These are phyloP conservation scores for Tetropium fuscum DNA, from an alignment of 2,888 invertebrate genomes.

Conservation along the genomic window DNA sequence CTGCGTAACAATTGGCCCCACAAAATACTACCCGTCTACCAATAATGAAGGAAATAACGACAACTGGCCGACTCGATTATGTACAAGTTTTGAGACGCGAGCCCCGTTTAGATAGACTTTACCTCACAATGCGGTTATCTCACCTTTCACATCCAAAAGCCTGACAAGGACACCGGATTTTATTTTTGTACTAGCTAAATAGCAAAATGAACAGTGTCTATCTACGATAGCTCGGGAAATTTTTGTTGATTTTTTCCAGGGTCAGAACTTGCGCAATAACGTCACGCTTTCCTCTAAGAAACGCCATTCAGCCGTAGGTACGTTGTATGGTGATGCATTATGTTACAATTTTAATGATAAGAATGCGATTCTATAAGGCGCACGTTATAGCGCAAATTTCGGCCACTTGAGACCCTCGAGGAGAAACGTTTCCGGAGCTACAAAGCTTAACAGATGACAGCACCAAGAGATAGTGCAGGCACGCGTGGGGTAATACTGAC, in stretches of 20 bases:
- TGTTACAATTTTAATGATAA: no score
- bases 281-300: no score
- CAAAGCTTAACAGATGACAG: slow-evolving; percentile 60
- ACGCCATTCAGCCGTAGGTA: no score
- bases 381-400: no score
- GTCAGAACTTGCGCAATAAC: slow-evolving; percentile 5
- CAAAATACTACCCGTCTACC: no score
- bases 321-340: no score
- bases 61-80: no score
- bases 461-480: slow-evolving; percentile 63
- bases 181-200: slow-evolving; percentile 45
- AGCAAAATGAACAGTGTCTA: slow-evolving; percentile 42
- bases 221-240: slow-evolving; percentile 38
- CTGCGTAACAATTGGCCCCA: no score
- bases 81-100: no score
- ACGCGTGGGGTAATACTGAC: slow-evolving; percentile 65
- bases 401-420: slow-evolving; percentile 19
- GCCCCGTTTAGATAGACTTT: slow-evolving; percentile 30
- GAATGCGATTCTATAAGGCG: no score
- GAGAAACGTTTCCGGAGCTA: slow-evolving; percentile 36
- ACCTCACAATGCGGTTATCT: slow-evolving; percentile 45
- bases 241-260: slow-evolving; percentile 7
- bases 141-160: slow-evolving; percentile 56
- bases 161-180: slow-evolving; percentile 53
- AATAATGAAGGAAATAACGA: no score